These are phyloP conservation scores for Zoanthus sansibaricus DNA, from an alignment of 92 coral and sea anemone species.

Conservation along the genomic window DNA sequence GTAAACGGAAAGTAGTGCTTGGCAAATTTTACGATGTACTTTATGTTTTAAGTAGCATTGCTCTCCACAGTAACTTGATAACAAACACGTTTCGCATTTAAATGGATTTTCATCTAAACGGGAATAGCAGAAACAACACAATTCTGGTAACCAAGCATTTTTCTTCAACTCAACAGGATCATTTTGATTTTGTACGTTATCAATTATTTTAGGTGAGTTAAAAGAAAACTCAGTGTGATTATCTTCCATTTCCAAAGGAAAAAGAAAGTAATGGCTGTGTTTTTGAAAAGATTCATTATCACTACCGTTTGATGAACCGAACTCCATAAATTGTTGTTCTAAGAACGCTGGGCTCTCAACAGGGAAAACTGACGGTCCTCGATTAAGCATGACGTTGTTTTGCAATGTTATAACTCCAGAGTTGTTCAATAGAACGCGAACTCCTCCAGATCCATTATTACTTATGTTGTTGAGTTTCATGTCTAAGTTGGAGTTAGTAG, in stretches of 20 bases:
- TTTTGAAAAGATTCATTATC: neutral
- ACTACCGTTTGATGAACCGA: neutral
- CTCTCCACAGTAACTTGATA: neutral
- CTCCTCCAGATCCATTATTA: conserved; percentile 9
- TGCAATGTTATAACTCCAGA: conserved; percentile 19
- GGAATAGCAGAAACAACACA: neutral
- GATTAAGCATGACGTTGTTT: neutral
- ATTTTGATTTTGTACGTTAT: neutral
- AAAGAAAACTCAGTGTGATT: neutral
- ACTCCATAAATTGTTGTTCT: neutral
- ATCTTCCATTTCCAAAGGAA: neutral
- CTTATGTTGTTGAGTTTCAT: neutral
- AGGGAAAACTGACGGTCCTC: conserved; percentile 8
- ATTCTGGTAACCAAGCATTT: neutral
- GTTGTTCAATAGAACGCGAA: conserved; percentile 7
- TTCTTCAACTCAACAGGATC: neutral
- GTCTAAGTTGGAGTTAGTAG: neutral
- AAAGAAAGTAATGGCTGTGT: neutral
- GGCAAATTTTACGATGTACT: neutral
- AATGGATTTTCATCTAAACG: neutral
- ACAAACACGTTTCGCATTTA: neutral
- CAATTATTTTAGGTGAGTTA: neutral
- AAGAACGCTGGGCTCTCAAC: neutral
- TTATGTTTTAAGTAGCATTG: neutral
- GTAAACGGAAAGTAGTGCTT: neutral